Percentiles rank a stretch among this genome's conserved stretches.
phyloP scores from a whole-genome alignment of 2,888 invertebrate species.

The Erannis defoliaria region DNA sequence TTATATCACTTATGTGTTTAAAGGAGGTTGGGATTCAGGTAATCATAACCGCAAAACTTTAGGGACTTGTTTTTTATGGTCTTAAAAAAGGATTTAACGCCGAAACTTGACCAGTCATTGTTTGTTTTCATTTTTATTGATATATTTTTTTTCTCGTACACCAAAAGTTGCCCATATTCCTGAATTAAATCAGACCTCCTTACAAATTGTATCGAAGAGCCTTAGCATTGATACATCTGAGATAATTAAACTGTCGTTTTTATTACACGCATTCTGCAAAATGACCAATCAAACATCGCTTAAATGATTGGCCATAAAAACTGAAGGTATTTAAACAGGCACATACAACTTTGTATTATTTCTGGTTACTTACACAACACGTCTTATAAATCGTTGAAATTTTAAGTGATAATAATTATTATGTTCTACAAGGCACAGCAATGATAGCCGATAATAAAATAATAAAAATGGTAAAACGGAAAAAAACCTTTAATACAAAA shows the following conservation, averaged over 20 bases:
- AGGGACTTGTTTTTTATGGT: slow-evolving; percentile 53
- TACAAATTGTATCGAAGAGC: slow-evolving; percentile 24
- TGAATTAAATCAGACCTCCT: slow-evolving; percentile 26
- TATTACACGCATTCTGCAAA: slow-evolving; percentile 77
- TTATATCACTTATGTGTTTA: slow-evolving; percentile 87
- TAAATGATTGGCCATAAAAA: slow-evolving; percentile 77
- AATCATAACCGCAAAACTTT: slow-evolving; percentile 76
- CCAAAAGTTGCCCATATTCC: slow-evolving; percentile 15
- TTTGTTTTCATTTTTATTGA: slow-evolving; percentile 57
- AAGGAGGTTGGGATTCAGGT: slow-evolving; percentile 77
- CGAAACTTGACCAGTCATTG: slow-evolving; percentile 42
- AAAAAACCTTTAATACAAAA: no score
- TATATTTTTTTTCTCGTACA: no score
- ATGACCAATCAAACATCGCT: slow-evolving; percentile 69
- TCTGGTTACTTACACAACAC: neutral
- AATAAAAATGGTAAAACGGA: no score
- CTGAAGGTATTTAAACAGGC: slow-evolving; percentile 23
- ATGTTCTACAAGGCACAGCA: no score
- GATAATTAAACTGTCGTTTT: slow-evolving; percentile 69
- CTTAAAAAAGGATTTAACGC: slow-evolving; percentile 50
- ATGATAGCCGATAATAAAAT: no score
- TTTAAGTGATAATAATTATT: no score
- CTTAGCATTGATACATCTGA: slow-evolving; percentile 58
- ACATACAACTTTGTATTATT: slow-evolving; percentile 8
- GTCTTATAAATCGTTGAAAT: no score